Base-by-base conservation (phyloP, 2,888 invertebrate species). In the Heteromurus nitidus region DNA sequence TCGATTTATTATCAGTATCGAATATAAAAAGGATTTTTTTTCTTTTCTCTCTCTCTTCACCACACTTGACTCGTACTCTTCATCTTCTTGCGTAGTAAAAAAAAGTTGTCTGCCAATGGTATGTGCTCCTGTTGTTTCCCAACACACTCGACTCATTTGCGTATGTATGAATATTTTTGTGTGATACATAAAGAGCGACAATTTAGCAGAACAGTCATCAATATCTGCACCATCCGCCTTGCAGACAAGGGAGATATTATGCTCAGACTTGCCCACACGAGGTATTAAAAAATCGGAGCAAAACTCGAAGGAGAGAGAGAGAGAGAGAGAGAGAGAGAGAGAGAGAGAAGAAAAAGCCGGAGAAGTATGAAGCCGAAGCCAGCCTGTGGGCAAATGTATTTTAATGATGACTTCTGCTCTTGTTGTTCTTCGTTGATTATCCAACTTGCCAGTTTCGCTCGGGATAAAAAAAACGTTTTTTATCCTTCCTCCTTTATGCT, bases 361-460 rank as follows among this genome's bases (percentile, higher is more conserved):
- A 36, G 36, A 36, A 13, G n/a, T n/a, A n/a, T n/a, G n/a, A n/a
- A n/a, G n/a, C n/a, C 2, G 31, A 30, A 31, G 30, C 36, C n/a
- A 62, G 73, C 68, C 68, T 80, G 28, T 36, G 65, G 73, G 68
- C 73, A 31, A 72, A 53, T 67, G 62, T 58, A 30, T 73, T 80
- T 80, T 80, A 80, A 80, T 80, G 80, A 80, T 68, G 73, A 73
- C 80, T 80, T 80, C 80, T 80, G 80, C 53, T 80, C 62, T 70
- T 50, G 62, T 64, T 62, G 60, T 70, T 79, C 72, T 79, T 80
- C 73, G 65, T 64, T 79, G 72, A 80, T 80, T 80, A 79, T 74
- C 50, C 70, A 69, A 16, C 31, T 9, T 55, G 22, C 20, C 58
- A n/a, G n/a, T 18, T n/a, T 69, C 18, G 31, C 31, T 36, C 16